A percentile compares a stretch with the other conserved stretches of the same genome.
These are phyloP conservation scores for Hemicentrotus pulcherrimus DNA, from an alignment of 35 echinoderm and acorn worm species.

Conservation along the genomic window DNA sequence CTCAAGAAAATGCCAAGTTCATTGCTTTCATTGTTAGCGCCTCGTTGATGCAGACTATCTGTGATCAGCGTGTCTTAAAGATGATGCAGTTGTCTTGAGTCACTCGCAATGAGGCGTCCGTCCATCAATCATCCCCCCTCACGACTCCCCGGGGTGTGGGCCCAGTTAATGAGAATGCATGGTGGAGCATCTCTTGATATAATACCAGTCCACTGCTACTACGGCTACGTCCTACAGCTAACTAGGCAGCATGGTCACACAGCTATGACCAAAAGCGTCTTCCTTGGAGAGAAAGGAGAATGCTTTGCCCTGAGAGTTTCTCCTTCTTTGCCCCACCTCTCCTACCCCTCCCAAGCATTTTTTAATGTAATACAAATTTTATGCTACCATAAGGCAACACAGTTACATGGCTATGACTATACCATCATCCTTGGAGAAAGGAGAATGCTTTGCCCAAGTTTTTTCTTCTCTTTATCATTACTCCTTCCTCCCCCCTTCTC, in stretches of 20 bases:
- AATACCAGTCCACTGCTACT: neutral
- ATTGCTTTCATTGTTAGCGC: neutral
- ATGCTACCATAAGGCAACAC: neutral
- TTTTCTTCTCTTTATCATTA: neutral
- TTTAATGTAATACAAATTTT: no score
- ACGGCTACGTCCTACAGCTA: no score
- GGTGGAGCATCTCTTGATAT: neutral
- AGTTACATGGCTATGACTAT: neutral
- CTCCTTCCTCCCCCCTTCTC: neutral
- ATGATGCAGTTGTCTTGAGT: constrained; percentile 49
- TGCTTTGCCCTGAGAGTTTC: neutral
- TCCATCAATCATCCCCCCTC: constrained; percentile 45
- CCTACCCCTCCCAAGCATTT: neutral
- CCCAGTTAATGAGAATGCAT: constrained; percentile 40
- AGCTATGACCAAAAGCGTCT: no score
- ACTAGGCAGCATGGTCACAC: neutral
- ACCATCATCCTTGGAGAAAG: neutral
- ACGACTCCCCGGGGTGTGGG: constrained; percentile 38
- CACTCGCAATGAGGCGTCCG: constrained; percentile 1
- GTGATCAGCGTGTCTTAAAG: neutral
- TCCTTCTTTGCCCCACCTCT: neutral
- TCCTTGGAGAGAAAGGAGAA: no score
- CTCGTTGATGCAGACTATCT: neutral
- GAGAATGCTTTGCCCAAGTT: neutral
- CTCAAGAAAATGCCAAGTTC: neutral